Conservation (phyloP, 2,888 invertebrate genomes). For the Dicycla oo region DNA sequence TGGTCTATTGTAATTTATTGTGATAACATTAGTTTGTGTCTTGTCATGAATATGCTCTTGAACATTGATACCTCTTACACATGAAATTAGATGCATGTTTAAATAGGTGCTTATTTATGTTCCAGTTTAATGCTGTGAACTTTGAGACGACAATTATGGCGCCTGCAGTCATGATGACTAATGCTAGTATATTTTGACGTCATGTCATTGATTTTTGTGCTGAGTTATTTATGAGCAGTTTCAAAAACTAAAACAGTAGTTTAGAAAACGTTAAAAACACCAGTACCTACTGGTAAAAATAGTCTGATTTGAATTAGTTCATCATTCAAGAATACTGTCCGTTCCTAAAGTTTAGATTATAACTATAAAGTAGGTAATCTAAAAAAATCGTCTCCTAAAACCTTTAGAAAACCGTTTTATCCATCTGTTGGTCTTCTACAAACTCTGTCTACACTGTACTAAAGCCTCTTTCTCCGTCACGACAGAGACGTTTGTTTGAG, state of each 20-base stretch:
- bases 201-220: neutral
- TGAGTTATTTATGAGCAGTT: neutral
- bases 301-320: neutral
- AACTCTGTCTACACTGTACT: slow-evolving; percentile 1
- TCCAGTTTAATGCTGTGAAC: slow-evolving; percentile 14
- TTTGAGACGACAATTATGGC: slow-evolving; percentile 8
- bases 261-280: neutral
- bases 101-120: slow-evolving; percentile 30
- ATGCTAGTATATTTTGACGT: slow-evolving; percentile 5
- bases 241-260: neutral
- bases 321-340: neutral
- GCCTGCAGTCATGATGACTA: neutral
- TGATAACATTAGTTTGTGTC: slow-evolving; percentile 34
- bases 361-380: neutral
- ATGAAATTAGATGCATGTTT: slow-evolving; percentile 21
- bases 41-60: slow-evolving; percentile 60
- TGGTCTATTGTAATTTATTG: slow-evolving; percentile 60
- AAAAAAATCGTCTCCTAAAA: neutral
- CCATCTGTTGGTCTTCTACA: neutral
- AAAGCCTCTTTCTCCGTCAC: neutral
- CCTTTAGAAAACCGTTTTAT: neutral
- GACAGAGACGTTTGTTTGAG: slow-evolving; percentile 35
- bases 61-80: slow-evolving; percentile 21
- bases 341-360: neutral
- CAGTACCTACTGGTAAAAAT: neutral